Conservation (phyloP, 1,140 invertebrate species). For the Andrena cerasifolii region DNA sequence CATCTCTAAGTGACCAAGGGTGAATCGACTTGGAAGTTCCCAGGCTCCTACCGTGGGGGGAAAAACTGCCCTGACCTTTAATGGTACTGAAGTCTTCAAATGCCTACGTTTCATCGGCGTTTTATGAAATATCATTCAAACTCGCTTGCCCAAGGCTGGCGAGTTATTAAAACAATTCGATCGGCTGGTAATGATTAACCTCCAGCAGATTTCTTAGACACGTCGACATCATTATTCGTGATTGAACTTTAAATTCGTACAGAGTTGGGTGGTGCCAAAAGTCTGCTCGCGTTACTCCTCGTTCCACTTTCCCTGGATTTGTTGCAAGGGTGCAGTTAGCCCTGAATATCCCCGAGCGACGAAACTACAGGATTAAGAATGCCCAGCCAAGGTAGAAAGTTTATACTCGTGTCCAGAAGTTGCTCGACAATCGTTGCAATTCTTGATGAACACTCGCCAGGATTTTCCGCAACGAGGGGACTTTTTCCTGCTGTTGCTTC, state of each 20-base stretch:
- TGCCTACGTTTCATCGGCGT: constrained; percentile 34
- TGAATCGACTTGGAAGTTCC: constrained; percentile 30
- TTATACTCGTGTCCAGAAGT: background rate
- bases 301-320: background rate
- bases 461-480: background rate
- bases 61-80: constrained; percentile 25
- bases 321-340: background rate
- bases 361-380: background rate
- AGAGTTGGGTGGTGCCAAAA: no score
- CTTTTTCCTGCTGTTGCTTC: background rate
- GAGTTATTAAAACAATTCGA: constrained; percentile 13
- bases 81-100: background rate
- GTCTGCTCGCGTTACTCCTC: background rate
- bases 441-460: constrained; percentile 3
- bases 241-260: no score
- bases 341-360: background rate
- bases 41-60: background rate
- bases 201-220: no score
- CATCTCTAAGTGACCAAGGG: constrained; percentile 14
- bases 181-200: no score
- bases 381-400: background rate
- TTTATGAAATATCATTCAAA: background rate
- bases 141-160: background rate
- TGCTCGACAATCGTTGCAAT: background rate
- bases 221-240: background rate